Evolutionary conservation across 1,140 invertebrate species (phyloP), one percentile per base, ranked within the genome.

Genomic region (Vanessa atalanta): DNA sequence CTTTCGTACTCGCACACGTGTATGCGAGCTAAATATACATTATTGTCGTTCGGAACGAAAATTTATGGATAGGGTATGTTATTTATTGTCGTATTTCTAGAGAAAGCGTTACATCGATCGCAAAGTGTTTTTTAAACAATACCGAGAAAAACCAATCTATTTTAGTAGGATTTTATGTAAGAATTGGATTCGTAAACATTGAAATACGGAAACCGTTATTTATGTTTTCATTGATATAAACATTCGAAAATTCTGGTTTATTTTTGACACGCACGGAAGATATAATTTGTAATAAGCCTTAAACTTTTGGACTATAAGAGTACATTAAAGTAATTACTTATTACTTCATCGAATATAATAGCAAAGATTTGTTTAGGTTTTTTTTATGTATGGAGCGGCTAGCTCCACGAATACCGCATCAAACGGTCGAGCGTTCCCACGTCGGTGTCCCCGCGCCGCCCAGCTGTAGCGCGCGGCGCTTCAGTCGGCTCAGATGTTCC

Each of bases 401-500:
- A n/a, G 37, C 7, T 8, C 7, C 37, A 8, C 37, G 3, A 8
- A 65, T 77, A 66, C 81, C 86, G 64, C 78, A 65, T 85, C 81
- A 79, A 76, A 43, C n/a, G 55, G 70, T 65, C 23, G 55, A 71
- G 15, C 65, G 31, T 20, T 66, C 66, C 53, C 77, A n/a, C 57
- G 37, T 61, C 57, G 37, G 69, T 14, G 37, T 70, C 69, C 72
- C 70, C 47, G 43, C 76, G 50, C 48, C 71, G 47, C 64, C 71
- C 81, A 73, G 73, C 78, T 78, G 79, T 78, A 66, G 69, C 68
- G 61, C 71, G 63, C 70, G 50, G 65, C 71, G 65, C 65, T 73
- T 83, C 86, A 88, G 88, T 88, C 82, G 69, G 69, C 77, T 78
- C 80, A 84, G 82, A 92, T 92, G 90, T 82, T 92, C 75, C 83